A percentile compares a stretch with the other conserved stretches of the same genome.
Evolutionary conservation across 2,888 invertebrate species (phyloP).

Genomic region (Glomeris marginata): DNA sequence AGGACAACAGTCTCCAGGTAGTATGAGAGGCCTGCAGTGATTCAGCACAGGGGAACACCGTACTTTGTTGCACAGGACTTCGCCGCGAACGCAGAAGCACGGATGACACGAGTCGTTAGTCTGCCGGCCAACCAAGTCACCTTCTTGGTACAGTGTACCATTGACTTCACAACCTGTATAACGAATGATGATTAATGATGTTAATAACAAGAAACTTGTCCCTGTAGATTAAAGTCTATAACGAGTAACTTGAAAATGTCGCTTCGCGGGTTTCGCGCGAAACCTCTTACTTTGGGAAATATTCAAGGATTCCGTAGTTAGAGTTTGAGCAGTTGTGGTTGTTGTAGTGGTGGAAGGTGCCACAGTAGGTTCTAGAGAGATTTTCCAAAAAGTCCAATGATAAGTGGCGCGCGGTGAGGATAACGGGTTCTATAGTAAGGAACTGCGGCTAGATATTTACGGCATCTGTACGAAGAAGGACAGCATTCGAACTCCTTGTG

Average conservation of each 20-base stretch:
- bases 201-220: too few species aligned
- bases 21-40: constrained; percentile 59
- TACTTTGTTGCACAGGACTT: constrained; percentile 55
- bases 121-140: constrained; percentile 44
- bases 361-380: too few species aligned
- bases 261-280: background rate
- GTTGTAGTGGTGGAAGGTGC: background rate
- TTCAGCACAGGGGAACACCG: constrained; percentile 58
- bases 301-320: background rate
- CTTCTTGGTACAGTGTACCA: constrained; percentile 47
- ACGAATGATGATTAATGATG: background rate
- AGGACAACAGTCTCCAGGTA: constrained; percentile 65
- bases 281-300: background rate
- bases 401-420: too few species aligned
- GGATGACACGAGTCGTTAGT: constrained; percentile 43
- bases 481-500: constrained; percentile 9
- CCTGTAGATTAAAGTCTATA: too few species aligned
- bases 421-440: background rate
- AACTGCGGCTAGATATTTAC: background rate
- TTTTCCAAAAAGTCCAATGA: too few species aligned
- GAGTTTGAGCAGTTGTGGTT: constrained; percentile 2
- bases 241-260: background rate
- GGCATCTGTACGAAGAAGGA: constrained; percentile 8
- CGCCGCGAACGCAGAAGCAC: constrained; percentile 63
- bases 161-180: constrained; percentile 47